Conservation (phyloP, 2,888 invertebrate species). For the Neoscelio sp. region DNA sequence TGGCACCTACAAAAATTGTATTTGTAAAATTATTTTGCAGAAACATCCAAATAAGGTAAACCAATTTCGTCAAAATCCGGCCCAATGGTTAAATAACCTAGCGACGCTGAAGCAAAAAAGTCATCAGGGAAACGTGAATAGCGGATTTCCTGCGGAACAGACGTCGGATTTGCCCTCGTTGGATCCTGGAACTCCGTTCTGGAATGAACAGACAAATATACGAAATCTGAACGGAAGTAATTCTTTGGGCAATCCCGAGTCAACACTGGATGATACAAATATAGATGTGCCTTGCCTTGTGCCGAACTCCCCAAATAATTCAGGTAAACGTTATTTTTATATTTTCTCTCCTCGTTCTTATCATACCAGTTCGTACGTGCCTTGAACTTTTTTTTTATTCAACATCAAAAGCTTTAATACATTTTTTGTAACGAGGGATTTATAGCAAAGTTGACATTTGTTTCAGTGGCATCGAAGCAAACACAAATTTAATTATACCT, state of each 20-base stretch:
- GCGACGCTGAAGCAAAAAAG: slow-evolving; percentile 90
- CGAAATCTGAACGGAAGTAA: slow-evolving; percentile 81
- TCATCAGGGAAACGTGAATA: slow-evolving; percentile 83
- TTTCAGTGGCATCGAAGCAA: too few relatives aligned
- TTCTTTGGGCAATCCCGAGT: slow-evolving; percentile 81
- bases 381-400: background rate
- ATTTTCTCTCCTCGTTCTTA: background rate
- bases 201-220: slow-evolving; percentile 81
- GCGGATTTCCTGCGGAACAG: slow-evolving; percentile 80
- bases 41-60: slow-evolving; percentile 96
- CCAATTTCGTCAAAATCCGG: slow-evolving; percentile 93
- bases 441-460: too few relatives aligned
- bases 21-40: slow-evolving; percentile 83
- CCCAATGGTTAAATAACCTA: slow-evolving; percentile 91
- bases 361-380: too few relatives aligned
- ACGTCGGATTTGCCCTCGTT: slow-evolving; percentile 80
- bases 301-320: slow-evolving; percentile 82
- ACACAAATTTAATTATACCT: too few relatives aligned
- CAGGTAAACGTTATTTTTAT: slow-evolving; percentile 74
- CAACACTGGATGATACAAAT: slow-evolving; percentile 81
- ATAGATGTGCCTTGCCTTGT: slow-evolving; percentile 83
- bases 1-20: too few relatives aligned
- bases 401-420: too few relatives aligned
- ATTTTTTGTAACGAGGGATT: too few relatives aligned
- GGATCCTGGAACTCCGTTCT: slow-evolving; percentile 81